Conservation (phyloP, 2,888 invertebrate genomes). For the Sphecodes monilicornis region DNA sequence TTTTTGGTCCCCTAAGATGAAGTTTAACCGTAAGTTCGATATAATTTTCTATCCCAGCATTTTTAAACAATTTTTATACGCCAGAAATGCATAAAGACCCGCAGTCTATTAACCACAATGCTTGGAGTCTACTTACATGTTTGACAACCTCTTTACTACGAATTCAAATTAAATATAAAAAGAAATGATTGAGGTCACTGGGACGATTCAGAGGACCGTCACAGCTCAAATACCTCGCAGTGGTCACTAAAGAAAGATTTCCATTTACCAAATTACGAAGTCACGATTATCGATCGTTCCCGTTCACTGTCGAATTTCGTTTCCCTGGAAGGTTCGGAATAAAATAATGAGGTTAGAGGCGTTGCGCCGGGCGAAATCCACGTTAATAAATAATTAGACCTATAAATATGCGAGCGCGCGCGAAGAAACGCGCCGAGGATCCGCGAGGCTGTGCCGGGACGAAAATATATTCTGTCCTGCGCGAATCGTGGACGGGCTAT, state of each 20-base stretch:
- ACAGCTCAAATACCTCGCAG: neutral
- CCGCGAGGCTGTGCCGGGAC: neutral
- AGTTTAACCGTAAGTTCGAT: too few relatives aligned
- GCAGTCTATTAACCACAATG: too few relatives aligned
- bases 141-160: fast-evolving
- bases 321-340: neutral
- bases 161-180: neutral
- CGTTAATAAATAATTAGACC: slow-evolving; percentile 43
- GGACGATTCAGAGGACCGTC: neutral
- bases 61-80: too few relatives aligned
- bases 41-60: too few relatives aligned
- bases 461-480: slow-evolving; percentile 31
- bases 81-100: too few relatives aligned
- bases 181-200: neutral
- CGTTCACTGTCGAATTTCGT: neutral
- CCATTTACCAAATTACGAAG: neutral
- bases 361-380: neutral
- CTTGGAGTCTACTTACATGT: neutral
- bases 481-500: slow-evolving; percentile 34
- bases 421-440: slow-evolving; percentile 17
- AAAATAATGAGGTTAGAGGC: neutral
- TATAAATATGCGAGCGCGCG: slow-evolving; percentile 20
- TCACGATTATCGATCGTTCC: neutral
- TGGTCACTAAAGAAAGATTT: neutral
- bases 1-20: too few relatives aligned